A percentile compares a stretch with the other conserved stretches of the same genome.
phyloP scores from a whole-genome alignment of 2,113 vertebrate species.

The Morphnarchus princeps region DNA sequence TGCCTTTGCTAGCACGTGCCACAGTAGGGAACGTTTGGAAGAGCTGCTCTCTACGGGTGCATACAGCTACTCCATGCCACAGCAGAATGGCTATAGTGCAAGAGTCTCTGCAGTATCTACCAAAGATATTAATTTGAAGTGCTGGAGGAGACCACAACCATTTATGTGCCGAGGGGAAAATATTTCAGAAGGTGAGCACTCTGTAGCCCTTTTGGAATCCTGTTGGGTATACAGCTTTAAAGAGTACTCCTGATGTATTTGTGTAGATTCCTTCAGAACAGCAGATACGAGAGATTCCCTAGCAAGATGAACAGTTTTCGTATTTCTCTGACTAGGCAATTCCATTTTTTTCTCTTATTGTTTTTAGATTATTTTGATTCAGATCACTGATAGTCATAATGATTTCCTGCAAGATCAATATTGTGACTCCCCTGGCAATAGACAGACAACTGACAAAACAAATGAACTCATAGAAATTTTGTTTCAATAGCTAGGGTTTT shows the following conservation, averaged over 20 bases:
- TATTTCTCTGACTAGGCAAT: neutral
- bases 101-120: constrained; percentile 8
- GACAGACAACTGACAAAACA: neutral
- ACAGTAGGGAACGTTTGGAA: neutral
- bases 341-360: neutral
- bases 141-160: neutral
- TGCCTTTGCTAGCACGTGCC: neutral
- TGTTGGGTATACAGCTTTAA: constrained; percentile 12
- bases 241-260: constrained; percentile 1
- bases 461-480: neutral
- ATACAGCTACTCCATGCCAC: neutral
- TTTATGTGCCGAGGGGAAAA: neutral
- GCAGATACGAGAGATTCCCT: neutral
- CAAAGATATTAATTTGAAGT: constrained; percentile 52
- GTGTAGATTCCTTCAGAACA: neutral
- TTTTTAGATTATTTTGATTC: constrained; percentile 8
- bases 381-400: neutral
- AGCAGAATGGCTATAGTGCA: neutral
- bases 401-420: neutral
- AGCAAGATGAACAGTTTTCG: neutral
- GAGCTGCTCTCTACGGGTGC: neutral
- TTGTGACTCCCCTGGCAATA: neutral
- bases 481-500: neutral
- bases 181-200: neutral
- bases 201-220: neutral